Evolutionary conservation across 2,888 invertebrate genomes (phyloP), one percentile per base, ranked within the genome.

Genomic region (Xestia sexstrigata): DNA sequence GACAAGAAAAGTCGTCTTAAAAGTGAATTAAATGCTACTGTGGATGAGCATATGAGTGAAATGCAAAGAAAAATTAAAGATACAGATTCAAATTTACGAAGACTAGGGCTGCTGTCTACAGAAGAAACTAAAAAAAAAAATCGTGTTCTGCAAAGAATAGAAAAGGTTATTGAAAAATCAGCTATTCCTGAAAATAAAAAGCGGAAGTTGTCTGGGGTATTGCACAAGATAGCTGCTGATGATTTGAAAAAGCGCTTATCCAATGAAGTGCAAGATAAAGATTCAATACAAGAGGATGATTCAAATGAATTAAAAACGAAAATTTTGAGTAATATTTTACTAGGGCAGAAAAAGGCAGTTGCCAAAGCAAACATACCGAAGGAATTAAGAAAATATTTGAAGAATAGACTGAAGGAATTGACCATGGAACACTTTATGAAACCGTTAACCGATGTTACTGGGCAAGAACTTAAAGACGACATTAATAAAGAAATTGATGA

Each of bases 401-500:
- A 58, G 20, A 42, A 47, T 0, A 75, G 66, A 39, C 23, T 82
- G 2, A 55, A 67, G 26, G 60, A 67, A 20, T 3, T 42, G 2
- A 8, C 47, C 5, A 11, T 1, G 7, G 23, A 68, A 13, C 23
- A 47, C 4, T 81, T 76, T 0, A 65, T 15, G 39, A 42, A n/a
- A 8, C 55, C 58, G 7, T 8, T 60, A 7, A 42, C 42, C n/a
- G 49, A 68, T n/a, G n/a, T n/a, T 26, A 9, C 42, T 39, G 35
- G n/a, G 26, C 69, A 63, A 26, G n/a, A 9, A 15, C 8, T 82
- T 13, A 81, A 52, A 47, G 52, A 60, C 13, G 63, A 63, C 8
- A 81, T 89, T 15, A 72, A 82, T 49, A 74, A 87, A 30, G 47
- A 87, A 13, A n/a, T 47, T 13, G 67, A 82, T 17, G 60, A 71